phyloP scores from a whole-genome alignment of 1,140 invertebrate species.

The Drosophila baimaii region DNA sequence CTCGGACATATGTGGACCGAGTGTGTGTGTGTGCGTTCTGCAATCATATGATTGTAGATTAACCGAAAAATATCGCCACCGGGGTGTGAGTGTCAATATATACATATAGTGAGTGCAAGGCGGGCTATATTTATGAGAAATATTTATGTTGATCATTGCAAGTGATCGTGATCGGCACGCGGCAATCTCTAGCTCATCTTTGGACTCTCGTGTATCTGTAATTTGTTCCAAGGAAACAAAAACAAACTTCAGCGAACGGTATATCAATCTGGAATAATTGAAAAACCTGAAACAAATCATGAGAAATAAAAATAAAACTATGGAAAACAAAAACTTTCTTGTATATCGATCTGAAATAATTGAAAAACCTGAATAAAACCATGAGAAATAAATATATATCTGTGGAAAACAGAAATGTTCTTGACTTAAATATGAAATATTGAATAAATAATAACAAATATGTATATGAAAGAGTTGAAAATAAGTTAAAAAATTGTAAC shows the following conservation, averaged over 20 bases:
- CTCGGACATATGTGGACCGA: conserved; percentile 9
- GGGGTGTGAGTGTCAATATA: conserved; percentile 11
- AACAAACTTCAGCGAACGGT: neutral
- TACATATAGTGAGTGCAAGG: conserved; percentile 6
- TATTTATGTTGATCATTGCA: conserved; percentile 22
- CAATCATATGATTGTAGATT: conserved; percentile 31
- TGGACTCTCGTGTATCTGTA: conserved; percentile 11
- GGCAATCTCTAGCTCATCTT: conserved; percentile 7
- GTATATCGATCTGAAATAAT: neutral
- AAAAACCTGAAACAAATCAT: neutral
- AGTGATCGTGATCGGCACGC: conserved; percentile 15
- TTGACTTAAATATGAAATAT: neutral
- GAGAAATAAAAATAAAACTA: neutral
- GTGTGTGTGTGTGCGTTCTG: conserved; percentile 6
- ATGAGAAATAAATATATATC: neutral
- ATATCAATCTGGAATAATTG: neutral
- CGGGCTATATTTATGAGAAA: neutral
- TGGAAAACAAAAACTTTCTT: conserved; percentile 1
- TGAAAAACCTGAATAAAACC: neutral
- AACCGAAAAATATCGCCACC: conserved; percentile 9
- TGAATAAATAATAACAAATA: neutral
- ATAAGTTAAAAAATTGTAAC: neutral
- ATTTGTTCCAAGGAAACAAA: conserved; percentile 5
- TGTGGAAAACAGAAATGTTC: neutral
- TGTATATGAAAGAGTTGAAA: neutral